These are phyloP conservation scores for Eretmocerus hayati DNA, from an alignment of 2,888 invertebrate species.

Conservation along the genomic window DNA sequence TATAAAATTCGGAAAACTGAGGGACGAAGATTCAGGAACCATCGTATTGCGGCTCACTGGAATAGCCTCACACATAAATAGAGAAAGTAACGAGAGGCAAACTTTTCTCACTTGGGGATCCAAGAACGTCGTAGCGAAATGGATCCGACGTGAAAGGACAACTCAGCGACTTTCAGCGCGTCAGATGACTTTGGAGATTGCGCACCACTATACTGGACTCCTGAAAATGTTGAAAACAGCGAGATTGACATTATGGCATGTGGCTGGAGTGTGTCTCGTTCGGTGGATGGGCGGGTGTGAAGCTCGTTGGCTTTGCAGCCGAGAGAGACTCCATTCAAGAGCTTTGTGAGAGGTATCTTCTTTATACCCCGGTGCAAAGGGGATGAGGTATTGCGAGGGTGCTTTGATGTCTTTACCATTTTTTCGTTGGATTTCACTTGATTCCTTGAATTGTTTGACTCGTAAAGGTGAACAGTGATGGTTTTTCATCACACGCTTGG, in stretches of 20 bases:
- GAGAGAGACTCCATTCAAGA: too few relatives aligned
- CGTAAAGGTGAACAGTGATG: conserved; percentile 9
- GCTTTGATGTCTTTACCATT: conserved; percentile 28
- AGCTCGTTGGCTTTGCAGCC: neutral
- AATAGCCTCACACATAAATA: too few relatives aligned
- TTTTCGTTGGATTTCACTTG: conserved; percentile 23
- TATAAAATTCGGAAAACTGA: too few relatives aligned
- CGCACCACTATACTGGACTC: neutral
- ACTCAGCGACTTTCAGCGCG: conserved; percentile 1
- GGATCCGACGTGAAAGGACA: too few relatives aligned
- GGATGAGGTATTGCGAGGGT: neutral
- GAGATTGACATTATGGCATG: neutral
- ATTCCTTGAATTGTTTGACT: conserved; percentile 16
- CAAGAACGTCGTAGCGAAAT: neutral
- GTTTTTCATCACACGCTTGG: conserved; percentile 1
- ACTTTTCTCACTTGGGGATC: conserved; percentile 11
- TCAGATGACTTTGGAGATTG: conserved; percentile 14
- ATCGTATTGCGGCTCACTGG: too few relatives aligned
- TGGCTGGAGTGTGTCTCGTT: neutral
- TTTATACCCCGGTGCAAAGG: neutral
- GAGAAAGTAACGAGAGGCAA: neutral
- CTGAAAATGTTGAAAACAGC: neutral
- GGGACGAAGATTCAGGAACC: too few relatives aligned
- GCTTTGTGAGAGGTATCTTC: too few relatives aligned
- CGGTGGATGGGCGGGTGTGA: neutral